Conservation (phyloP, 2,797 vertebrate species). For the Trichosurus vulpecula region DNA sequence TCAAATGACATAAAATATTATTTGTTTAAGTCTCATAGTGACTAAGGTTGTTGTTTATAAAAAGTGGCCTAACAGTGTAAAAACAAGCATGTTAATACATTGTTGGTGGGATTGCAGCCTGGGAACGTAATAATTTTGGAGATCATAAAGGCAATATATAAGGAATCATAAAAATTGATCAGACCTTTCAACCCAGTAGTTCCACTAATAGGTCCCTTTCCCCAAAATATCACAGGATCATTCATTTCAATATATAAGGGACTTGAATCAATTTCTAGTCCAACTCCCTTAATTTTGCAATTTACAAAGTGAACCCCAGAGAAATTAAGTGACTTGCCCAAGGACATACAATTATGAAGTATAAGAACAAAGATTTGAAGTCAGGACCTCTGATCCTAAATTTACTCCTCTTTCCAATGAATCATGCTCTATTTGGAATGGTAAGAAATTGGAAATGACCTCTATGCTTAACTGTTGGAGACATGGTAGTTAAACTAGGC, state of each 20-base stretch:
- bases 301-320: not conserved
- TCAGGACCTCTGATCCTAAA: not conserved
- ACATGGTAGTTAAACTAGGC: not conserved
- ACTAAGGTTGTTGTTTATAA: not conserved
- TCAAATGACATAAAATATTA: not conserved
- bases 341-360: not conserved
- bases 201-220: not conserved
- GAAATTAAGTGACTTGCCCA: not conserved
- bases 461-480: not conserved
- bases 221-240: not conserved
- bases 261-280: not conserved
- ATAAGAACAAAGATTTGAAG: not conserved
- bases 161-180: not conserved
- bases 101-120: not conserved
- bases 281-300: not conserved
- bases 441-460: not conserved
- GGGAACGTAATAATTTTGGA: not conserved
- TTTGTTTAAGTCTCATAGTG: not conserved
- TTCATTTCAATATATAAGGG: not conserved
- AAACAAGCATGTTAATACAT: not conserved
- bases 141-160: not conserved
- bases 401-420: not conserved
- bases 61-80: not conserved
- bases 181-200: not conserved
- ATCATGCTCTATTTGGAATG: not conserved